Evolutionary conservation across 2,888 invertebrate genomes (phyloP).

Genomic region (Xylota segnis): DNA sequence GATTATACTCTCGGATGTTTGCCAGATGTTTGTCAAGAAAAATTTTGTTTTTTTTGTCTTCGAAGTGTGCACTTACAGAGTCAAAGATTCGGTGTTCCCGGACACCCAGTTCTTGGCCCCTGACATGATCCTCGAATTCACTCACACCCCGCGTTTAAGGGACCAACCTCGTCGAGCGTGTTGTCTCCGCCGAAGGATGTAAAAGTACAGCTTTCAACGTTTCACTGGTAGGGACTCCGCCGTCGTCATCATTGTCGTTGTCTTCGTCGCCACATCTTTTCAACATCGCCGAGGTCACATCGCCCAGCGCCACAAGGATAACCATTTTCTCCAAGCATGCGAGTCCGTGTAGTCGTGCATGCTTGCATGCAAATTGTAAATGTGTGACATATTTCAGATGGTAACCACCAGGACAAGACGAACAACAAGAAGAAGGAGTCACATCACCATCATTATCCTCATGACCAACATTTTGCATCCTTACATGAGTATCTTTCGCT

Average conservation of each 20-base stretch:
- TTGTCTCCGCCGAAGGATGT: conserved; percentile 44
- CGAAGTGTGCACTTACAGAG: too few relatives aligned
- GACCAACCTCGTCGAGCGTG: background rate
- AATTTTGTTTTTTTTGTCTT: too few relatives aligned
- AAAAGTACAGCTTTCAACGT: conserved; percentile 58
- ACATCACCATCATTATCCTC: conserved; percentile 67
- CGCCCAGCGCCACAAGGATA: conserved; percentile 67
- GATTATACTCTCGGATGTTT: too few relatives aligned
- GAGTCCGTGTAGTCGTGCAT: conserved; percentile 54
- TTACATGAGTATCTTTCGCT: conserved; percentile 1
- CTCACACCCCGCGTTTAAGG: background rate
- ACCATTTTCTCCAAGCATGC: conserved; percentile 56
- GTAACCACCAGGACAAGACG: conserved; percentile 28
- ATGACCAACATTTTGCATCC: conserved; percentile 51
- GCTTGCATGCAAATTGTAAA: conserved; percentile 71
- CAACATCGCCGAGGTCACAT: conserved; percentile 59
- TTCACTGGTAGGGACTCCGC: conserved; percentile 15
- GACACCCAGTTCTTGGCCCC: background rate
- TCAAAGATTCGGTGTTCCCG: background rate
- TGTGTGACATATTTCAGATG: conserved; percentile 70
- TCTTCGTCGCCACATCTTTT: conserved; percentile 52
- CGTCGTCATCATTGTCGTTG: background rate
- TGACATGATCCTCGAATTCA: background rate
- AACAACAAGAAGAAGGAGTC: conserved; percentile 16
- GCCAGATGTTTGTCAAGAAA: too few relatives aligned